A percentile compares a stretch with the other conserved stretches of the same genome.
These are phyloP conservation scores for Mnemiopsis leidyi DNA, from an alignment of 37 sponge, comb jelly and placozoan genomes.

Conservation along the genomic window DNA sequence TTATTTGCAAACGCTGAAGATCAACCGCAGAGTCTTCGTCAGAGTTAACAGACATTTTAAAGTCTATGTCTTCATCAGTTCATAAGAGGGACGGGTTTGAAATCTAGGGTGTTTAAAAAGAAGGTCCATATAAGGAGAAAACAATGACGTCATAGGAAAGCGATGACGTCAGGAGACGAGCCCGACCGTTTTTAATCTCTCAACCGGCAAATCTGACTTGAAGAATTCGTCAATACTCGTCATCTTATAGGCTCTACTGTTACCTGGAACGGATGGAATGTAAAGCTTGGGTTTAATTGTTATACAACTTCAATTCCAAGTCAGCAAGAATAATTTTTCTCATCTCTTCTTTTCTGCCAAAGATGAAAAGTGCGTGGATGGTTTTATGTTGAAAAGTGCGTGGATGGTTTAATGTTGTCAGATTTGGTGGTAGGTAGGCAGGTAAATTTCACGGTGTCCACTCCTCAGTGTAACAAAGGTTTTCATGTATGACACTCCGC, in stretches of 20 bases:
- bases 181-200: not conserved
- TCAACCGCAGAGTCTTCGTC: not conserved
- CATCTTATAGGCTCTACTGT: slow-evolving; percentile 33
- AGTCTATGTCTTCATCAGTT: not conserved
- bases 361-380: too few species aligned
- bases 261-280: slow-evolving; percentile 26
- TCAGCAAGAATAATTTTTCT: too few species aligned
- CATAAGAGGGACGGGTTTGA: not conserved
- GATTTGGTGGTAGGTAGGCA: too few species aligned
- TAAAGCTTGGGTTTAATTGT: too few species aligned
- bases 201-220: not conserved
- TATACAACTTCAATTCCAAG: too few species aligned
- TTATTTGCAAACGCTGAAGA: not conserved
- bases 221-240: not conserved
- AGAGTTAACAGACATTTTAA: not conserved
- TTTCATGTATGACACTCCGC: too few species aligned
- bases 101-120: not conserved
- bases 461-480: too few species aligned
- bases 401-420: too few species aligned
- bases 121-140: too few species aligned
- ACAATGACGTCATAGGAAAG: not conserved
- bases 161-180: not conserved
- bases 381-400: too few species aligned
- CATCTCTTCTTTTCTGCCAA: too few species aligned
- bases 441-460: too few species aligned